phyloP scores from a whole-genome alignment of 1,140 invertebrate species.

The Drosophila subobscura region DNA sequence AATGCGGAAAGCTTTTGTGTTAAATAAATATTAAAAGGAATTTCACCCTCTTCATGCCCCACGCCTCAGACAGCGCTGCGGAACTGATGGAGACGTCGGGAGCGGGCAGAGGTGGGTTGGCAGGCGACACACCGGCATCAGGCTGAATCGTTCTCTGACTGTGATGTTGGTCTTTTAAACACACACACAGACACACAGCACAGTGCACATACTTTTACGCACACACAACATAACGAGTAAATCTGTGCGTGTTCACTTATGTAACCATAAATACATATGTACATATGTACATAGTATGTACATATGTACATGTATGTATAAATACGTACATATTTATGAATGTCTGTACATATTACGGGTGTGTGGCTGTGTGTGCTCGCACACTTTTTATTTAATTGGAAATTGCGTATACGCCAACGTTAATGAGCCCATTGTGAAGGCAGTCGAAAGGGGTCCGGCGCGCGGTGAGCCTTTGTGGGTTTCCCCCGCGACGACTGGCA shows the following conservation, averaged over 20 bases:
- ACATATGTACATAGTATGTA: background rate
- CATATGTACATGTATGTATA: background rate
- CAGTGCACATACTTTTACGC: no score
- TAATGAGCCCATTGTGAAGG: conserved; percentile 73
- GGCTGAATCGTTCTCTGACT: conserved; percentile 34
- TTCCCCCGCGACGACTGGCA: conserved; percentile 7
- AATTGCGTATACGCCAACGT: conserved; percentile 73
- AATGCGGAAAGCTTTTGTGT: conserved; percentile 81
- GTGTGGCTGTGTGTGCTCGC: conserved; percentile 1
- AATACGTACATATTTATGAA: no score
- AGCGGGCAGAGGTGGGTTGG: background rate
- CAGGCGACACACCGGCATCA: no score
- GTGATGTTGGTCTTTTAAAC: conserved; percentile 66
- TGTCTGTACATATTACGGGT: no score
- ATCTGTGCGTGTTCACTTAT: conserved; percentile 46
- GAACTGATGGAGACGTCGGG: conserved; percentile 25
- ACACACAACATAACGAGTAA: conserved; percentile 54
- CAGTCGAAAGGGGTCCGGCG: conserved; percentile 12
- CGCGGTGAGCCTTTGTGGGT: conserved; percentile 18
- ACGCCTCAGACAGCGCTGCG: conserved; percentile 30
- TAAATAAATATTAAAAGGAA: conserved; percentile 82
- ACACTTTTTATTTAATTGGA: conserved; percentile 76
- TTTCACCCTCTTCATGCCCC: conserved; percentile 23
- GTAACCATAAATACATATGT: conserved; percentile 1
- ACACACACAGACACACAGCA: conserved; percentile 14